phyloP scores from a whole-genome alignment of 2,113 vertebrate species.

The Rallus limicola region DNA sequence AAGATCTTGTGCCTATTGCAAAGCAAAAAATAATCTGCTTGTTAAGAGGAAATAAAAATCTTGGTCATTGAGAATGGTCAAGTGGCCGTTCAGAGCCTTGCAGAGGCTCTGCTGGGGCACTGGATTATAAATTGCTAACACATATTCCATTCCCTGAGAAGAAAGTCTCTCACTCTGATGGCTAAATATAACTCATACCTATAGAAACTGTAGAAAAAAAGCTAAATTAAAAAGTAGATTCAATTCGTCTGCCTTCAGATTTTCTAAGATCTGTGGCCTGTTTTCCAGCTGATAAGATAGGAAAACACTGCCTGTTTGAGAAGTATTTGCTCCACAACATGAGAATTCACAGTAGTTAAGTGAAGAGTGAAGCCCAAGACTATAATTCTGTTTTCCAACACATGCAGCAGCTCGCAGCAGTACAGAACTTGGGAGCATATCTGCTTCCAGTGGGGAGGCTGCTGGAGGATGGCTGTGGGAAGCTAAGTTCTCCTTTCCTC shows the following conservation, averaged over 20 bases:
- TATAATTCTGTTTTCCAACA: neutral
- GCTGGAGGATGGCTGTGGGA: neutral
- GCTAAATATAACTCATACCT: neutral
- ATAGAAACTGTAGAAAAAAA: neutral
- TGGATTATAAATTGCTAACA: neutral
- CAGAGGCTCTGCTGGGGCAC: neutral
- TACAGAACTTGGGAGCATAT: neutral
- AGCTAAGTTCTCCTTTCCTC: neutral
- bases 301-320: neutral
- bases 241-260: neutral
- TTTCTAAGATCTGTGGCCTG: neutral
- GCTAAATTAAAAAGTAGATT: neutral
- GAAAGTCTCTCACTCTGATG: neutral
- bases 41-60: neutral
- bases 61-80: neutral
- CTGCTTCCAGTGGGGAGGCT: neutral
- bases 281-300: neutral
- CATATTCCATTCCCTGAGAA: neutral
- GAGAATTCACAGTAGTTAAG: neutral
- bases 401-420: neutral
- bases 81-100: neutral
- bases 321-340: neutral
- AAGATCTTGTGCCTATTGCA: neutral
- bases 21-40: neutral
- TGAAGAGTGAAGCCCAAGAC: neutral